Evolutionary conservation across 2,113 vertebrate species (phyloP).

Genomic region (Pomatorhinus ruficollis): DNA sequence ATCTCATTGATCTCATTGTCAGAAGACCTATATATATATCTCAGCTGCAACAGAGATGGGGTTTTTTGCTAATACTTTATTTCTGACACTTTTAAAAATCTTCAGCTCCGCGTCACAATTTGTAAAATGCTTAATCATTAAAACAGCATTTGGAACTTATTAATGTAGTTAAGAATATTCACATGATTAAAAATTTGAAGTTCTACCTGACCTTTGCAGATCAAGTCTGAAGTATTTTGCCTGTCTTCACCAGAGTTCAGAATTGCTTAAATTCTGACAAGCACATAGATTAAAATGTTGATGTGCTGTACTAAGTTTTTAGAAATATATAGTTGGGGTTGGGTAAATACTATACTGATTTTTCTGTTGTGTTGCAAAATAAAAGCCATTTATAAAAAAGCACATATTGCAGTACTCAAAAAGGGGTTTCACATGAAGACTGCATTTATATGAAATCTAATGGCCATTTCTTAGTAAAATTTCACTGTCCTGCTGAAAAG

Average conservation of each 20-base stretch:
- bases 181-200: background rate
- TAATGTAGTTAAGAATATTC: background rate
- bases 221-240: background rate
- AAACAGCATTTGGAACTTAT: background rate
- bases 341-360: background rate
- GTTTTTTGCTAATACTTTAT: background rate
- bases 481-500: constrained; percentile 52
- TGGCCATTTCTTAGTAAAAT: constrained; percentile 62
- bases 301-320: background rate
- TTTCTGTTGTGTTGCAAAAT: constrained; percentile 2
- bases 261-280: background rate
- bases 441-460: constrained; percentile 51
- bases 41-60: background rate
- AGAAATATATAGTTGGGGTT: background rate
- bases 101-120: background rate
- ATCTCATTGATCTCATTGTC: constrained; percentile 21
- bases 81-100: background rate
- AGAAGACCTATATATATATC: background rate
- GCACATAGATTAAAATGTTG: background rate
- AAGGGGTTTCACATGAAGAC: constrained; percentile 30
- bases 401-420: background rate
- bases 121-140: background rate
- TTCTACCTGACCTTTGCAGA: background rate
- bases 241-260: background rate
- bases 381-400: background rate